Evolutionary conservation across 1,140 invertebrate genomes (phyloP).

Genomic region (Drosophila pseudoobscura): DNA sequence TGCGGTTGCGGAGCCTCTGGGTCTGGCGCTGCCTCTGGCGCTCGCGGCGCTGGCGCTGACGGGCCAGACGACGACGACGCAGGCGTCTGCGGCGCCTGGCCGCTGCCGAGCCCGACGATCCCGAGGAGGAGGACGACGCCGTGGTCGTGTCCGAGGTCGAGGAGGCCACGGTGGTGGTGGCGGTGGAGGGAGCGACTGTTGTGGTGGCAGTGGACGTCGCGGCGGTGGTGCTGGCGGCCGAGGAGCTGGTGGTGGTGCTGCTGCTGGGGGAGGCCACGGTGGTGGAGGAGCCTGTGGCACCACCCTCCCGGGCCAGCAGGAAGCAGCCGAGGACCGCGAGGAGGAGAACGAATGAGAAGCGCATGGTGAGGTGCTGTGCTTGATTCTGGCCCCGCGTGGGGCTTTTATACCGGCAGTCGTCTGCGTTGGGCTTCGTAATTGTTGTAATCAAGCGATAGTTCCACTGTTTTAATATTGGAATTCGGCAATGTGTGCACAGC

Average conservation of each 20-base stretch:
- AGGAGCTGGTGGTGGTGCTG: neutral
- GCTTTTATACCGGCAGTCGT: constrained; percentile 15
- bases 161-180: neutral
- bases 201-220: neutral
- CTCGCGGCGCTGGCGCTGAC: neutral
- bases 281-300: neutral
- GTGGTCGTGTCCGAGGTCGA: no score
- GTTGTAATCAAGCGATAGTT: no score
- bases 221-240: neutral
- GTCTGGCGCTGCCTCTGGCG: neutral
- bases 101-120: neutral
- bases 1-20: neutral
- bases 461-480: constrained; percentile 10
- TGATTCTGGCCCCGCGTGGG: neutral
- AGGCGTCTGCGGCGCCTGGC: neutral
- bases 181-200: neutral
- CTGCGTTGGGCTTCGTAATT: no score
- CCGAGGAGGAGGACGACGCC: neutral
- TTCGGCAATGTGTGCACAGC: constrained; percentile 13
- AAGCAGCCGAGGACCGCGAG: neutral
- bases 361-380: constrained; percentile 7
- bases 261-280: neutral
- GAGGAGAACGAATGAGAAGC: neutral
- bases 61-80: neutral
- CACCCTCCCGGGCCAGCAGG: neutral